These are phyloP conservation scores for Melanostoma mellinum DNA, from an alignment of 2,888 invertebrate genomes.

Conservation along the genomic window DNA sequence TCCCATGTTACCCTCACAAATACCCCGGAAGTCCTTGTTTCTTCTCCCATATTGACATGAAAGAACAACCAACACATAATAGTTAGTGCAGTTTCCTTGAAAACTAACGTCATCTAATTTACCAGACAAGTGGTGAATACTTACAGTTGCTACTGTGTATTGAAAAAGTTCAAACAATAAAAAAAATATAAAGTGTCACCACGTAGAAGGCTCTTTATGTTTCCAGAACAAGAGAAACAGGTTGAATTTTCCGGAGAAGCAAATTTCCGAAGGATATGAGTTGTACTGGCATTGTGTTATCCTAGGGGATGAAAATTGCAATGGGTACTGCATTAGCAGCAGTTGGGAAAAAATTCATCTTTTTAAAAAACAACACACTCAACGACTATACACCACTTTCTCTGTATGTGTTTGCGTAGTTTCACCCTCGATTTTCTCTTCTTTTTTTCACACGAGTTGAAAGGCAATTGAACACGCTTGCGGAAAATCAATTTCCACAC, in stretches of 20 bases:
- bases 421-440: slow-evolving; percentile 42
- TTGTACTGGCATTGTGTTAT: slow-evolving; percentile 47
- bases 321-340: slow-evolving; percentile 27
- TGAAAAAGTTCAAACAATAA: background rate
- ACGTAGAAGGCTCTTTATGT: slow-evolving; percentile 31
- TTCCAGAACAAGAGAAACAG: slow-evolving; percentile 43
- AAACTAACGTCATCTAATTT: slow-evolving; percentile 16
- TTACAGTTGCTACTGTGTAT: slow-evolving; percentile 40
- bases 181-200: slow-evolving; percentile 36
- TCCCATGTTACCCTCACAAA: background rate
- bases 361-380: slow-evolving; percentile 17
- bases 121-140: slow-evolving; percentile 32
- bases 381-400: slow-evolving; percentile 2
- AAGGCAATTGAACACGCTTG: slow-evolving; percentile 58
- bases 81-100: slow-evolving; percentile 29
- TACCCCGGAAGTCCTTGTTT: slow-evolving; percentile 58
- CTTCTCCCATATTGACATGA: background rate
- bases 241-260: slow-evolving; percentile 65
- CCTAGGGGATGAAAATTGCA: slow-evolving; percentile 52
- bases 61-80: no score
- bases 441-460: slow-evolving; percentile 36
- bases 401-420: slow-evolving; percentile 16
- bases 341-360: slow-evolving; percentile 31
- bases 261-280: slow-evolving; percentile 57
- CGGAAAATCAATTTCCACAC: slow-evolving; percentile 71